These are phyloP conservation scores for Myotis myotis DNA, from an alignment of 2,797 vertebrate species.

Conservation along the genomic window DNA sequence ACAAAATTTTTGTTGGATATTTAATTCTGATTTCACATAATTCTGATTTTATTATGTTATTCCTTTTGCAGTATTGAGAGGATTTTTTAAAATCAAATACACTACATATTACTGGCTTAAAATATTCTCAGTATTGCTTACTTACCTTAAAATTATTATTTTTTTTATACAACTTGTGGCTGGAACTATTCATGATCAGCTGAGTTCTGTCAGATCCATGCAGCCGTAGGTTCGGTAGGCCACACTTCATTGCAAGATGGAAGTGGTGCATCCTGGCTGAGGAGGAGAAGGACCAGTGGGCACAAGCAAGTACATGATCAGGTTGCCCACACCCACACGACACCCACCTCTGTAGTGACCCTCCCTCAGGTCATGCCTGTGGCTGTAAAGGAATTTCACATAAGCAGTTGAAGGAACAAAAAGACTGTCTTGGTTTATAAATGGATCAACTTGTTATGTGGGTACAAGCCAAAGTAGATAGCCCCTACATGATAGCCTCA, in stretches of 20 bases:
- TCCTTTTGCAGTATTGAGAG: neutral
- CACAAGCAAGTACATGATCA: neutral
- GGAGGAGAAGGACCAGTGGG: neutral
- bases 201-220: neutral
- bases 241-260: neutral
- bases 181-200: neutral
- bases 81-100: neutral
- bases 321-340: too few relatives aligned
- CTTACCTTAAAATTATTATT: neutral
- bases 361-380: neutral
- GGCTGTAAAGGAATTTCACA: neutral
- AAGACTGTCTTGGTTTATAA: neutral
- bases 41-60: neutral
- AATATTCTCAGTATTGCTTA: neutral
- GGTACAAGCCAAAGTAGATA: neutral
- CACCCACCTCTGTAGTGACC: neutral
- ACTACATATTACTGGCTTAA: neutral
- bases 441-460: neutral
- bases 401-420: neutral
- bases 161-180: neutral
- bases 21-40: constrained; percentile 6
- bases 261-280: neutral
- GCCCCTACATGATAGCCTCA: neutral
- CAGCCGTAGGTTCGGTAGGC: neutral
- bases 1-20: neutral